Base-by-base conservation (phyloP, 1,140 invertebrate genomes). In the Lordiphosa clarofinis region DNA sequence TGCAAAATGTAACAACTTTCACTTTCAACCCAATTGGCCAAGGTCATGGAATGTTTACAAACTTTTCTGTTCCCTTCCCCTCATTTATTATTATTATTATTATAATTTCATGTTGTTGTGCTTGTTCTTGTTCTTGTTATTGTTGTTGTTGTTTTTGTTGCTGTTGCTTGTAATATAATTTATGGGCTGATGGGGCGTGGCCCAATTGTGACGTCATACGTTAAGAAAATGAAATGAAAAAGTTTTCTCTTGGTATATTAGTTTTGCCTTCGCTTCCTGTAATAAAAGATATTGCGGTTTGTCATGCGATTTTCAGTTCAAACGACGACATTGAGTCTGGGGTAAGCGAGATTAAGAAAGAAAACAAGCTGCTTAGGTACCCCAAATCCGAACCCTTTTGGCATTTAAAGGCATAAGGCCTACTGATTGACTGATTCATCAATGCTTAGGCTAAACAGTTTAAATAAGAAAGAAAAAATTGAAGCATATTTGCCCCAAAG, bases 211-310 rank as follows among this genome's bases (percentile, higher is more conserved):
- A 82, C 75, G 75, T 79, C 76, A 79, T 68, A 55, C 58, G 35
- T 19, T 36, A 49, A 54, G 44, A 61, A 59, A 56, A 61, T 81
- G 28, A 70, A 69, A 82, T 73, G 64, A 76, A 84, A 62, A 82
- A 76, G 48, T 82, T 62, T 52, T 56, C 21, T 46, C 8, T 53
- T 48, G 47, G 36, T 71, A 54, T 53, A 68, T 76, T 72, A 67
- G 54, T 56, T 68, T 75, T 67, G 63, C 57, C 28, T 31, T 31
- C 70, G 64, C 78, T 73, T 78, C 49, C 46, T 65, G 57, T 58
- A 72, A 78, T 84, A 49, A 70, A 75, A 49, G 70, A 82, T 84
- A 82, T 73, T 49, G 78, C 62, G 60, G 63, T 52, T 86, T 84
- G 78, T 82, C 78, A 82, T 84, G 78, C 78, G 73, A 82, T 82